phyloP scores from a whole-genome alignment of 2,888 invertebrate genomes.

The Ptychoptera contaminata region DNA sequence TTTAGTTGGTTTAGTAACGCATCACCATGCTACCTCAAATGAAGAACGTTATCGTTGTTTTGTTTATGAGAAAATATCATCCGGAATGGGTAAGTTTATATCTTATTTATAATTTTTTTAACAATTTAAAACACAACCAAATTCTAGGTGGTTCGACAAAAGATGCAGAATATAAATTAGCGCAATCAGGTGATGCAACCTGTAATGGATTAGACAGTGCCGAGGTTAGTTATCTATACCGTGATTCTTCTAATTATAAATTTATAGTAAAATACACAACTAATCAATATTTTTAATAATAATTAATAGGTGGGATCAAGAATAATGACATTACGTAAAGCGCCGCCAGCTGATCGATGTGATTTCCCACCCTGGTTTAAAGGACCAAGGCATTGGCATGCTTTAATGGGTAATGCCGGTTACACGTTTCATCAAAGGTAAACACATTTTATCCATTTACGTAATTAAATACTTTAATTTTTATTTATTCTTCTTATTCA shows the following conservation, averaged over 20 bases:
- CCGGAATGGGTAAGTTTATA: slow-evolving; percentile 34
- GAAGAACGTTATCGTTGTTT: slow-evolving; percentile 91
- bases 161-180: slow-evolving; percentile 63
- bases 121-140: not conserved
- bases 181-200: slow-evolving; percentile 85
- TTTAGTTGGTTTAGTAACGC: slow-evolving; percentile 77
- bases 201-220: slow-evolving; percentile 87
- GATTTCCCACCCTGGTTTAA: slow-evolving; percentile 81
- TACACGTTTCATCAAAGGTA: slow-evolving; percentile 67
- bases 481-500: slow-evolving; percentile 10
- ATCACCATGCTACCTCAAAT: slow-evolving; percentile 77
- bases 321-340: slow-evolving; percentile 31
- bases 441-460: slow-evolving; percentile 10
- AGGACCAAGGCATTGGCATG: slow-evolving; percentile 74
- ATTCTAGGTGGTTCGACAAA: slow-evolving; percentile 28
- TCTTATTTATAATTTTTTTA: slow-evolving; percentile 1
- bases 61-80: slow-evolving; percentile 74
- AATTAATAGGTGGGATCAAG: slow-evolving; percentile 28
- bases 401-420: slow-evolving; percentile 68
- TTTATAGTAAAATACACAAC: not conserved
- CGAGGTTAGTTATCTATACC: slow-evolving; percentile 42
- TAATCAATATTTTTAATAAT: slow-evolving; percentile 5
- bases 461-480: slow-evolving; percentile 1
- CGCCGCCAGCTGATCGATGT: slow-evolving; percentile 39
- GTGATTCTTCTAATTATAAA: slow-evolving; percentile 5